A percentile compares a stretch with the other conserved stretches of the same genome.
Conservation (phyloP, 2,888 invertebrate genomes). For the Coelinius sp. region DNA sequence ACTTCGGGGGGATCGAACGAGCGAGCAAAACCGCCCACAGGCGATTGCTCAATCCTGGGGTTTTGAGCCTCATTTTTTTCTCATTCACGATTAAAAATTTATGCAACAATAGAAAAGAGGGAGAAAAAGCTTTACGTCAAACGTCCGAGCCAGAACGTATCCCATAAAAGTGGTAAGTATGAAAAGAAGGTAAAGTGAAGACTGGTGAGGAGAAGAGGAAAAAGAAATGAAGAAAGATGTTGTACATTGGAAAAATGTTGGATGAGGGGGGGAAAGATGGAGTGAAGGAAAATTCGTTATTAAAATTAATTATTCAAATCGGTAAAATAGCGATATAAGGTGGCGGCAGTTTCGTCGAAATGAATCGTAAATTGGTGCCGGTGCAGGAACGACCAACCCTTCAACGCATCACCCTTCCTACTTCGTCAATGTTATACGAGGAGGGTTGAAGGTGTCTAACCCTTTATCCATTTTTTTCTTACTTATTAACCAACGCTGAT, state of each 20-base stretch:
- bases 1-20: background rate
- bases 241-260: conserved; percentile 25
- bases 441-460: conserved; percentile 50
- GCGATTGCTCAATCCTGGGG: conserved; percentile 44
- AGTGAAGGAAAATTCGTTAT: conserved; percentile 63
- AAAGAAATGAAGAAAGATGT: conserved; percentile 42
- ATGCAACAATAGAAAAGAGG: conserved; percentile 55
- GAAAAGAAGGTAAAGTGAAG: background rate
- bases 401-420: conserved; percentile 41
- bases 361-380: conserved; percentile 69
- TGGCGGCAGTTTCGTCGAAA: conserved; percentile 66
- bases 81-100: conserved; percentile 60
- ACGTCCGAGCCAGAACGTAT: conserved; percentile 57
- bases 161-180: conserved; percentile 38
- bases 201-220: conserved; percentile 27
- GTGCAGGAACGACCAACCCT: conserved; percentile 55
- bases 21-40: conserved; percentile 34
- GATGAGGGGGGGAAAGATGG: conserved; percentile 37
- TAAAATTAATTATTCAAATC: conserved; percentile 70
- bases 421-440: conserved; percentile 34
- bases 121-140: conserved; percentile 57
- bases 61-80: conserved; percentile 43
- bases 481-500: conserved; percentile 64
- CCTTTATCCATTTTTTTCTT: conserved; percentile 58
- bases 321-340: conserved; percentile 69